Conservation (phyloP, 2,797 vertebrate genomes). For the Melanotaenia pygmaea region DNA sequence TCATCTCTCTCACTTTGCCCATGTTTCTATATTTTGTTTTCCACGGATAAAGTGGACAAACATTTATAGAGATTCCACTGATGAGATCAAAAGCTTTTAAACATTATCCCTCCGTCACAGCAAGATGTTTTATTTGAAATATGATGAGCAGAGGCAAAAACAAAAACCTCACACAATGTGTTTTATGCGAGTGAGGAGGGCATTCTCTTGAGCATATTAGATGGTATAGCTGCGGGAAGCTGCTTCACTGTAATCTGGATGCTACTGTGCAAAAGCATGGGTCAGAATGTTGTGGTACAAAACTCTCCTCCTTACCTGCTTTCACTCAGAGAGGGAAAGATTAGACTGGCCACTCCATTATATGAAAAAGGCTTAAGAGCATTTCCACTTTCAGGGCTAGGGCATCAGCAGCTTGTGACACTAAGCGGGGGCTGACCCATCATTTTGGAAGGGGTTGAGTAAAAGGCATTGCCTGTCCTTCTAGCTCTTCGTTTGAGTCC, state of each 20-base stretch:
- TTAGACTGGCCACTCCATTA: conserved; percentile 75
- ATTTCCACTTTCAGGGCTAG: conserved; percentile 74
- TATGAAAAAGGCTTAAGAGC: conserved; percentile 74
- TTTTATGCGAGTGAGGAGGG: conserved; percentile 36
- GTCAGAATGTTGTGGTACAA: conserved; percentile 59
- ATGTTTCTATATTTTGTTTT: conserved; percentile 7
- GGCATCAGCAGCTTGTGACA: conserved; percentile 78
- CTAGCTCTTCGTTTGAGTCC: conserved; percentile 34
- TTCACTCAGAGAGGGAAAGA: conserved; percentile 67
- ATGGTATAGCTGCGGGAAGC: conserved; percentile 42
- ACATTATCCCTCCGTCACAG: conserved; percentile 3
- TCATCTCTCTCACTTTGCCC: conserved; percentile 16
- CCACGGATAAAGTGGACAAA: conserved; percentile 1
- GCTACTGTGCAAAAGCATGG: conserved; percentile 55
- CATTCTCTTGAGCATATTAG: conserved; percentile 46
- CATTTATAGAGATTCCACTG: conserved; percentile 1
- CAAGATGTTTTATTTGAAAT: conserved; percentile 21
- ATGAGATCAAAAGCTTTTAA: conserved; percentile 9
- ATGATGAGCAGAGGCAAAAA: conserved; percentile 26
- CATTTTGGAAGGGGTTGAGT: conserved; percentile 64
- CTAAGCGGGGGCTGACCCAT: conserved; percentile 77
- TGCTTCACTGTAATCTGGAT: conserved; percentile 57
- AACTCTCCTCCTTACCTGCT: conserved; percentile 67
- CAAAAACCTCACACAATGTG: conserved; percentile 49
- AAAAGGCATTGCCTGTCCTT: conserved; percentile 52